Base-by-base conservation (phyloP, 1,140 invertebrate species). In the Mercenaria mercenaria region DNA sequence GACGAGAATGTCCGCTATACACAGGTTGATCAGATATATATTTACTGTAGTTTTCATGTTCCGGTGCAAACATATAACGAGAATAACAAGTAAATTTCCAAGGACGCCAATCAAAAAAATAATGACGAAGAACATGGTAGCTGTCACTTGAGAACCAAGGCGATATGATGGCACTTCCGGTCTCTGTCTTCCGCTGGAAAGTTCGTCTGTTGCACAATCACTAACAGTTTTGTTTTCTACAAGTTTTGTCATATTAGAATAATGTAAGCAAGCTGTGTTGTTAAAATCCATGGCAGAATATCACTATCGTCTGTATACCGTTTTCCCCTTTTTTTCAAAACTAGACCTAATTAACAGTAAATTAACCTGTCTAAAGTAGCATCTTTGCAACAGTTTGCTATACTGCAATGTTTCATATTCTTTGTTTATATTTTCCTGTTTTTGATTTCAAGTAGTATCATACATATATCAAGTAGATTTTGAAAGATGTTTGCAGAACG, bases 1-100 rank as follows among this genome's bases (percentile, higher is more conserved):
- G 4, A 85, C 82, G 0, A 85, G 43, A n/a, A 85, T 56, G 32
- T 85, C 82, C 6, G 82, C 82, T 11, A 85, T 56, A 74, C 82
- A 85, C 29, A 85, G 47, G 41, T 85, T 85, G 32, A 74, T 85
- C 3, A 85, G 61, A 52, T 72, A 85, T 56, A 85, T 85, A 43
- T 85, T 85, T 13, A 85, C 82, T 13, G 82, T 72, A 0, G 82
- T 85, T 20, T 72, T 85, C 82, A 85, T 85, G 39, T 50, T 85
- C 20, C 82, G 37, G 32, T 85, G 69, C 20, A 69, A 39, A 39
- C 82, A 72, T 4, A 85, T 67, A 11, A 85, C 82, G 23, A 85
- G 23, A 2, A 85, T 74, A n/a, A 85, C 82, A 15, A 85, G 64
- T 47, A 72, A 23, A 56, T 85, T 85, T 18, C 82, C 82, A 37